phyloP scores from a whole-genome alignment of 2,888 invertebrate species.

The Exephanes ischioxanthus region DNA sequence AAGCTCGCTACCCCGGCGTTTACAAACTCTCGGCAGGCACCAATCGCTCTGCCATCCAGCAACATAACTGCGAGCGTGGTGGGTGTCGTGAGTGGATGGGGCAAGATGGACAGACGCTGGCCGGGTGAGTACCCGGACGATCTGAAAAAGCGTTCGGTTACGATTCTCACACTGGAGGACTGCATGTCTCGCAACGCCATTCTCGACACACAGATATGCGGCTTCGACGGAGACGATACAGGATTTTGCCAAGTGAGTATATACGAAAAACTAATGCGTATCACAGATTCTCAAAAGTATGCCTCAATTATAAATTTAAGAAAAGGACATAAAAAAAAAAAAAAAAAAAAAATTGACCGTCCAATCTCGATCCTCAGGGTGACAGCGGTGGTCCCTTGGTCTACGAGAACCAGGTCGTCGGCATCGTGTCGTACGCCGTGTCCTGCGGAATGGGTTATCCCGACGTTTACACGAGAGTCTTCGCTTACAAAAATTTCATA shows the following conservation, averaged over 20 bases:
- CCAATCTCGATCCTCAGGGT: slow-evolving; percentile 57
- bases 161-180: slow-evolving; percentile 62
- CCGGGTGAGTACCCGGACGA: slow-evolving; percentile 49
- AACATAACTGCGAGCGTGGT: slow-evolving; percentile 55
- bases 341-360: slow-evolving; percentile 2
- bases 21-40: slow-evolving; percentile 53
- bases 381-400: slow-evolving; percentile 69
- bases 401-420: slow-evolving; percentile 64
- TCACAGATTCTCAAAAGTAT: no score
- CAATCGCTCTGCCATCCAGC: slow-evolving; percentile 64
- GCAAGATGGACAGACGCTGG: slow-evolving; percentile 35
- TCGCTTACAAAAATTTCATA: slow-evolving; percentile 58
- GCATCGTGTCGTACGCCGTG: slow-evolving; percentile 65
- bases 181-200: slow-evolving; percentile 55
- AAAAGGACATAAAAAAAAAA: no score
- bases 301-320: no score
- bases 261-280: background rate
- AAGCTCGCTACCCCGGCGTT: slow-evolving; percentile 62
- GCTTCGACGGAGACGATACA: slow-evolving; percentile 51
- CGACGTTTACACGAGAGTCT: slow-evolving; percentile 67
- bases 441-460: slow-evolving; percentile 63
- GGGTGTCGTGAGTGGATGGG: slow-evolving; percentile 68
- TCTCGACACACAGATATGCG: slow-evolving; percentile 68
- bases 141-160: slow-evolving; percentile 57
- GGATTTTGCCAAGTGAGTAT: slow-evolving; percentile 68